These are phyloP conservation scores for Coenobita brevimanus DNA, from an alignment of 1,140 invertebrate genomes.

Conservation along the genomic window DNA sequence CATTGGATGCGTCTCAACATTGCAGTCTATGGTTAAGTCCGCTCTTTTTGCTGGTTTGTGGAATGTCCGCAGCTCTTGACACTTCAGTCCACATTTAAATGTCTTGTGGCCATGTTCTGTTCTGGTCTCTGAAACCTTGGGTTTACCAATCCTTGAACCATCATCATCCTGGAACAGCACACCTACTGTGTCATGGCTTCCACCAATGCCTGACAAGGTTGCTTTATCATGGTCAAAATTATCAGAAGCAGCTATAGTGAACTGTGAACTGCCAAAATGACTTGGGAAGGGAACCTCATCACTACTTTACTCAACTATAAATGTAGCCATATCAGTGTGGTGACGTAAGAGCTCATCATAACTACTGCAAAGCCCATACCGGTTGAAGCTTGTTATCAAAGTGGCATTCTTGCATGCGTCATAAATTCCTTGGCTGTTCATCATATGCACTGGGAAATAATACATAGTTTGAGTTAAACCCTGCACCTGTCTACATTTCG, in stretches of 20 bases:
- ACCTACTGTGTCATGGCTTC: background rate
- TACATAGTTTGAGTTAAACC: constrained; percentile 3
- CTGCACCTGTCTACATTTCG: background rate
- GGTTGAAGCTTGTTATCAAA: background rate
- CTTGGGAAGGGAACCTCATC: constrained; percentile 16
- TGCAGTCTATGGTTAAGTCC: too few relatives aligned
- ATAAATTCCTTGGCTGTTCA: background rate
- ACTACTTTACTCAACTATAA: background rate
- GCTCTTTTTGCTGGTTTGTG: constrained; percentile 8
- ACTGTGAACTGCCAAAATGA: background rate
- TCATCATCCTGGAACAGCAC: background rate
- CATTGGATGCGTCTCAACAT: too few relatives aligned
- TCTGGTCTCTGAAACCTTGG: background rate
- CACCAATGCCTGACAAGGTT: background rate
- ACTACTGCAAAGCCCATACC: background rate
- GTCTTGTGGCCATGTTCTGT: background rate
- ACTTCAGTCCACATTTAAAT: background rate
- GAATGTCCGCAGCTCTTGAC: background rate
- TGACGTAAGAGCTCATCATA: constrained; percentile 3
- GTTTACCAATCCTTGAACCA: background rate
- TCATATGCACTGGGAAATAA: background rate
- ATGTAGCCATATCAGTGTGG: background rate
- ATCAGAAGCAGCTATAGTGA: constrained; percentile 12
- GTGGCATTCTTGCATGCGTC: background rate
- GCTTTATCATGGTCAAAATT: constrained; percentile 18